Conservation (phyloP, 2,113 vertebrate genomes). For the Butorides virescens region DNA sequence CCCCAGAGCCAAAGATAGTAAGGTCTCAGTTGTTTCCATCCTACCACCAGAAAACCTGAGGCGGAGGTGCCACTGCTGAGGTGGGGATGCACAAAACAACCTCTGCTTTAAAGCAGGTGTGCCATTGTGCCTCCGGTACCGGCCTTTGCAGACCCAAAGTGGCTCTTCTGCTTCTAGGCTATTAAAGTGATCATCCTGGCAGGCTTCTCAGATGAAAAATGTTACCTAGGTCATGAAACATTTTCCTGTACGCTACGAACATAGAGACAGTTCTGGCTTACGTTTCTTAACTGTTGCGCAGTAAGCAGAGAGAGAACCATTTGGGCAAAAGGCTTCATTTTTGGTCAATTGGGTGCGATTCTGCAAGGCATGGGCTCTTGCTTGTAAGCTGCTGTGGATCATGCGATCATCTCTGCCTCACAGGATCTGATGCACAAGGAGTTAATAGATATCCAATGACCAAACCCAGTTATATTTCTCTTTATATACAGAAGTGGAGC, state of each 20-base stretch:
- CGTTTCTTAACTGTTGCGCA: background rate
- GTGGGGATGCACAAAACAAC: background rate
- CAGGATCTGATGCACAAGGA: background rate
- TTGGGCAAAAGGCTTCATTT: background rate
- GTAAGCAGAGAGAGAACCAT: background rate
- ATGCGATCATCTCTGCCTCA: background rate
- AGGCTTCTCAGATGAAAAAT: background rate
- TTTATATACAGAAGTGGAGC: background rate
- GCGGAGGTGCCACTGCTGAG: background rate
- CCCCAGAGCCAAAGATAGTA: background rate
- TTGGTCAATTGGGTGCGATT: background rate
- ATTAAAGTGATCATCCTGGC: background rate
- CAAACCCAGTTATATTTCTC: constrained; percentile 15
- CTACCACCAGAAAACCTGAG: background rate
- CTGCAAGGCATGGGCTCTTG: background rate
- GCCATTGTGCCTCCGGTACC: background rate
- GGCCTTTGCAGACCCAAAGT: background rate
- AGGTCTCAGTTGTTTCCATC: background rate
- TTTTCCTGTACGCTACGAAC: background rate
- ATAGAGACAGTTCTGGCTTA: background rate
- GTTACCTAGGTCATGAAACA: background rate
- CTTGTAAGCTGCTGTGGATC: background rate
- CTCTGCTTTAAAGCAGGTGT: background rate
- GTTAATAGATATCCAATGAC: constrained; percentile 22
- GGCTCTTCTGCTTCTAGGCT: background rate